Conservation (phyloP, 2,888 invertebrate species). For the Athrips mouffetella region DNA sequence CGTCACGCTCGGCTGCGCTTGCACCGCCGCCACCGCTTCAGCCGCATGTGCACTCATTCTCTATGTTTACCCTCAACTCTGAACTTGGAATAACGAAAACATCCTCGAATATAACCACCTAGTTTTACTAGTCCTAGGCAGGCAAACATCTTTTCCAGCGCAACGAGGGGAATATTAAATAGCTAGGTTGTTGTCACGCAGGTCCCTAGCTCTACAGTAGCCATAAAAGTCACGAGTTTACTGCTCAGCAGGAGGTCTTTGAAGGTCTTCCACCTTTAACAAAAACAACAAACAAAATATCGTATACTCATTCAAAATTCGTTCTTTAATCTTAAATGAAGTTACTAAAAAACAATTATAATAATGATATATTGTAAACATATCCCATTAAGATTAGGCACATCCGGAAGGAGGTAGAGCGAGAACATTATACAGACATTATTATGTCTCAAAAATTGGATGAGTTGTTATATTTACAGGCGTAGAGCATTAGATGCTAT, state of each 20-base stretch:
- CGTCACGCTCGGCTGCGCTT: constrained; percentile 46
- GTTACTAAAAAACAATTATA: no score
- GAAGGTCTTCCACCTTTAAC: neutral
- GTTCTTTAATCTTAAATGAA: neutral
- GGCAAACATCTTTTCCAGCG: neutral
- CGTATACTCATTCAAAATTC: neutral
- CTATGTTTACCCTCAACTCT: constrained; percentile 25
- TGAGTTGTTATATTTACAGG: neutral
- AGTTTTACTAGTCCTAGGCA: neutral
- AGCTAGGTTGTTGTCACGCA: neutral
- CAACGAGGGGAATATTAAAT: constrained; percentile 6
- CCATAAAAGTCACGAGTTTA: neutral
- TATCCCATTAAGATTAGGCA: neutral
- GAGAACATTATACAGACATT: neutral
- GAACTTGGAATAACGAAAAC: constrained; percentile 14
- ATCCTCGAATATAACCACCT: neutral
- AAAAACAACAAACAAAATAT: neutral
- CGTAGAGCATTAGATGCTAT: neutral
- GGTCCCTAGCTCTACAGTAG: constrained; percentile 1
- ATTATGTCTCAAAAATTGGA: neutral
- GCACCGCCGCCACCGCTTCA: constrained; percentile 18
- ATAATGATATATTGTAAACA: neutral
- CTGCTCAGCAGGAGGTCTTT: neutral
- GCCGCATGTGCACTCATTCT: constrained; percentile 38
- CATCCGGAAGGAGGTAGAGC: constrained; percentile 1